Evolutionary conservation across 2,113 vertebrate species (phyloP).

Genomic region (Falcunculus frontatus): DNA sequence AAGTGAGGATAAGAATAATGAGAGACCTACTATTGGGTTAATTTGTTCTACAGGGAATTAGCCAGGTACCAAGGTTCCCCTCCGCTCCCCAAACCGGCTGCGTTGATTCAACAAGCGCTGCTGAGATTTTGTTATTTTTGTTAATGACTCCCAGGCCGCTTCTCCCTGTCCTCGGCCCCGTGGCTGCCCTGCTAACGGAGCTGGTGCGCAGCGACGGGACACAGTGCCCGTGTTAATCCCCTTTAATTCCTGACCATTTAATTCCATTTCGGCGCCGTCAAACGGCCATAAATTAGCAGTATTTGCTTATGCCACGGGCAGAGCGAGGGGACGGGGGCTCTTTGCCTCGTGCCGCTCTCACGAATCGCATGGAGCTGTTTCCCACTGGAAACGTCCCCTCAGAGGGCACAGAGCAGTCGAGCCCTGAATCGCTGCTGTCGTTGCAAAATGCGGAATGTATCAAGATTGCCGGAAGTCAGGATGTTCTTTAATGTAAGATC

Average conservation of each 20-base stretch:
- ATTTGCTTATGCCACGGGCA: neutral
- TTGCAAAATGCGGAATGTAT: rapidly evolving
- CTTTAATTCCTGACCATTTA: neutral
- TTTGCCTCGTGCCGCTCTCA: neutral
- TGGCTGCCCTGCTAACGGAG: neutral
- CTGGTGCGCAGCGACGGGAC: neutral
- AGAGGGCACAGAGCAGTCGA: neutral
- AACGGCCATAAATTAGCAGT: neutral
- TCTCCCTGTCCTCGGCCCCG: neutral
- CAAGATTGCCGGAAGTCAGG: neutral
- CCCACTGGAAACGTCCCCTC: neutral
- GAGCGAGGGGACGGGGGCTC: neutral
- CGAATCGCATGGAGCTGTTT: neutral
- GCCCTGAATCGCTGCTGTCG: neutral
- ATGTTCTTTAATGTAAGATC: neutral
- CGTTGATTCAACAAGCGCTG: neutral
- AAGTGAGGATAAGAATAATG: neutral
- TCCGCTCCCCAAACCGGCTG: neutral
- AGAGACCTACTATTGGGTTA: neutral
- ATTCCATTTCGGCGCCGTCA: neutral
- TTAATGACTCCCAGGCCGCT: neutral
- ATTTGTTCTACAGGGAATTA: neutral
- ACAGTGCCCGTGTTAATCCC: neutral
- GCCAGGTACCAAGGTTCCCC: neutral
- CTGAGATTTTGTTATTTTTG: neutral